These are phyloP conservation scores for Lasiommata megera DNA, from an alignment of 2,888 invertebrate genomes.

Conservation along the genomic window DNA sequence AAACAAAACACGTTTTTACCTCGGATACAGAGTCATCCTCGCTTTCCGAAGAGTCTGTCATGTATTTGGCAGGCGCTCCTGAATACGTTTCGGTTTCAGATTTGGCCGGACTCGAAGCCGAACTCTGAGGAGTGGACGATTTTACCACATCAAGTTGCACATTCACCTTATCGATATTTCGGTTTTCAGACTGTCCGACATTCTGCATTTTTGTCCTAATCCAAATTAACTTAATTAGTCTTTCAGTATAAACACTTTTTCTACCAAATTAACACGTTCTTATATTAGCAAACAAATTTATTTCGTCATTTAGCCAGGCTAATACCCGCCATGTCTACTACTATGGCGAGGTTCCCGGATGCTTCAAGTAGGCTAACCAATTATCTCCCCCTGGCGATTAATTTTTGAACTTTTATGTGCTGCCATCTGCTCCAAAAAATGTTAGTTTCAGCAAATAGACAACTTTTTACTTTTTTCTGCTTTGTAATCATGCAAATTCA, in stretches of 20 bases:
- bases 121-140: conserved; percentile 92
- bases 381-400: conserved; percentile 73
- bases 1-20: conserved; percentile 87
- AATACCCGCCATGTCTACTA: conserved; percentile 91
- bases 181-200: conserved; percentile 93
- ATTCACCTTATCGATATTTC: conserved; percentile 91
- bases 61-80: conserved; percentile 92
- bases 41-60: conserved; percentile 96
- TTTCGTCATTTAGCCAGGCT: conserved; percentile 85
- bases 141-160: conserved; percentile 86
- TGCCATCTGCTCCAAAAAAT: conserved; percentile 67
- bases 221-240: conserved; percentile 79
- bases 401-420: conserved; percentile 58
- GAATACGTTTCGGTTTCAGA: conserved; percentile 94
- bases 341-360: conserved; percentile 87
- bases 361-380: conserved; percentile 82
- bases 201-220: conserved; percentile 94
- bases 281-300: conserved; percentile 81
- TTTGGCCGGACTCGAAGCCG: conserved; percentile 90
- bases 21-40: conserved; percentile 98
- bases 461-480: conserved; percentile 18
- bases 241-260: conserved; percentile 79
- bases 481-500: neutral
- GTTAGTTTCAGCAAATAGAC: conserved; percentile 34
- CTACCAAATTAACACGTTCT: conserved; percentile 79